Percentiles rank a stretch among this genome's conserved stretches.
Evolutionary conservation across 2,797 vertebrate species (phyloP).

Genomic region (Onychomys torridus): DNA sequence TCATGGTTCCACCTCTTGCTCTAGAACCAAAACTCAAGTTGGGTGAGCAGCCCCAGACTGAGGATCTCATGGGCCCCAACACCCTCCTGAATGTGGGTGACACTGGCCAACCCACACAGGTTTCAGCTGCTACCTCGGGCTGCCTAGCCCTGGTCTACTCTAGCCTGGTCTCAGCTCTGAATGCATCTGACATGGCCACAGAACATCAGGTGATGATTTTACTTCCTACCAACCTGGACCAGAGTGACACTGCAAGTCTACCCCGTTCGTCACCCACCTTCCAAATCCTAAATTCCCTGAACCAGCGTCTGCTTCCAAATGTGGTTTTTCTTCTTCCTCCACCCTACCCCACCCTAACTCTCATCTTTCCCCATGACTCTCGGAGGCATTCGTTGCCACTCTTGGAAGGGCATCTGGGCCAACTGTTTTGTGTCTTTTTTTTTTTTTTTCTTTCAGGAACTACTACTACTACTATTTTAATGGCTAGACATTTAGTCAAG

Average conservation of each 20-base stretch:
- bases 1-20: not conserved
- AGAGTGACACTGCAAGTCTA: not conserved
- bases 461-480: slow-evolving; percentile 66
- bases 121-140: not conserved
- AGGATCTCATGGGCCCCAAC: not conserved
- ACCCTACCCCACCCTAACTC: not conserved
- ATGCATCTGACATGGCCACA: not conserved
- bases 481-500: slow-evolving; percentile 55
- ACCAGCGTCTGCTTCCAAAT: not conserved
- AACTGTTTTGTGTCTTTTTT: not conserved
- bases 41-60: not conserved
- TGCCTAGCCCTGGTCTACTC: not conserved
- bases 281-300: slow-evolving; percentile 14
- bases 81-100: not conserved
- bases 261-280: not conserved
- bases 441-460: slow-evolving; percentile 13
- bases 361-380: not conserved
- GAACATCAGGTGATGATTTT: slow-evolving; percentile 24
- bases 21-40: not conserved
- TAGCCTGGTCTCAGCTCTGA: slow-evolving; percentile 23
- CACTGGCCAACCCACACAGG: not conserved
- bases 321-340: not conserved
- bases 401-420: slow-evolving; percentile 26
- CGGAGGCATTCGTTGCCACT: slow-evolving; percentile 52
- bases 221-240: slow-evolving; percentile 33